Conservation (phyloP, 2,888 invertebrate genomes). For the Aromia moschata region DNA sequence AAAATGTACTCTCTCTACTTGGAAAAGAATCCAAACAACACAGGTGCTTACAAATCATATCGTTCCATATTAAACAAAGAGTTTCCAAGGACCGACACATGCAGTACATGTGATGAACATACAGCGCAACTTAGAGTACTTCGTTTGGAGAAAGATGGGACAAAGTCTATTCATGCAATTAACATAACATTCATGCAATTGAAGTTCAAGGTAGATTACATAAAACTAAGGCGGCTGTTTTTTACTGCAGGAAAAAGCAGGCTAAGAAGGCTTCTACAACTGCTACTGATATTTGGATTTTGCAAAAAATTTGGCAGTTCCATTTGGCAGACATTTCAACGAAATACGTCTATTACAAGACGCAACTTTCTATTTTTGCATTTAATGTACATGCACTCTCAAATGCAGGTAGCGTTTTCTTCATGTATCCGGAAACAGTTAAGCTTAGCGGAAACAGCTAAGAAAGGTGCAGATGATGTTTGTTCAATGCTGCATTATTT, state of each 20-base stretch:
- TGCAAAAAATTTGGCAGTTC: conserved; percentile 4
- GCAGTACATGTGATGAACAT: conserved; percentile 22
- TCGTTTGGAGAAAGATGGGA: conserved; percentile 13
- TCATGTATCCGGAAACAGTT: not conserved
- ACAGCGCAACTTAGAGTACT: conserved; percentile 8
- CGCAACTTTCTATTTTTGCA: not conserved
- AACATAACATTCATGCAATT: no score
- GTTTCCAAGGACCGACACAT: conserved; percentile 23
- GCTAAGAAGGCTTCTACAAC: not conserved
- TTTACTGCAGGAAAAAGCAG: not conserved
- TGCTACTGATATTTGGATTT: not conserved
- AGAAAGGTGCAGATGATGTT: not conserved
- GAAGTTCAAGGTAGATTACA: conserved; percentile 12
- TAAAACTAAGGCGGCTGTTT: not conserved
- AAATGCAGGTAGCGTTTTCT: not conserved
- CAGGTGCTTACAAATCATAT: conserved; percentile 23
- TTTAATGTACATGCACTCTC: conserved; percentile 4
- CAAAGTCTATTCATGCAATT: conserved; percentile 1
- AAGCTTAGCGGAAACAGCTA: no score
- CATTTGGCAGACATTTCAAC: not conserved
- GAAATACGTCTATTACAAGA: conserved; percentile 2
- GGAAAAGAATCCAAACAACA: conserved; percentile 6
- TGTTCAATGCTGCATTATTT: not conserved
- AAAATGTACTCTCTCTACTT: conserved; percentile 21
- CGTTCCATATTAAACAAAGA: conserved; percentile 18